Conservation (phyloP, 2,113 vertebrate genomes). For the Aleadryas rufinucha region DNA sequence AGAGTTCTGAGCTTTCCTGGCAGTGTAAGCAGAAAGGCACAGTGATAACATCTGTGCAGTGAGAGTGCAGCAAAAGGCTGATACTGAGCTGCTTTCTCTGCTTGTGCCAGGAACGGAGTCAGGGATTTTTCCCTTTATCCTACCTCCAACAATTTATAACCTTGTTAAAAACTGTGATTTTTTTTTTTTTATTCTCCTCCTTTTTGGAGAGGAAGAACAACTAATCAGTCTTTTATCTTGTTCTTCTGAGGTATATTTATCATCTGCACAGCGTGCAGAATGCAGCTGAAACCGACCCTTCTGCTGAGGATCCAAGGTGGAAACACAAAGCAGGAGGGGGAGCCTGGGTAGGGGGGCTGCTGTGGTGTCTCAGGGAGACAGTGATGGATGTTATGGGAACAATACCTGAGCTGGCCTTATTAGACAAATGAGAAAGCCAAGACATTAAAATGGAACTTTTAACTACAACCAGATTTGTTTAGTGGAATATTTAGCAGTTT, state of each 20-base stretch:
- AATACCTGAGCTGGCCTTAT: not conserved
- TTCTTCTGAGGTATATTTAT: not conserved
- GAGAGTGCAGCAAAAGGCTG: not conserved
- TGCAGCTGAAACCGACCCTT: not conserved
- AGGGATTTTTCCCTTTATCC: not conserved
- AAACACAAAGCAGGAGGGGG: not conserved
- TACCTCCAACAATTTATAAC: not conserved
- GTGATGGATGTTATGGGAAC: not conserved
- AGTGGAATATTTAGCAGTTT: not conserved
- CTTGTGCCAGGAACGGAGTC: not conserved
- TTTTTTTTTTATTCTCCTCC: not conserved
- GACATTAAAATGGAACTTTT: not conserved
- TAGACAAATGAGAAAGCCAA: not conserved
- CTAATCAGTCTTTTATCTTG: not conserved
- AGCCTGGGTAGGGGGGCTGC: not conserved
- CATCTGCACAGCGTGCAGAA: not conserved
- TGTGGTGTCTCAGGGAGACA: not conserved
- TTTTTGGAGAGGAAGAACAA: not conserved
- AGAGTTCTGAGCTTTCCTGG: conserved; percentile 6
- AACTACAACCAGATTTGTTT: not conserved
- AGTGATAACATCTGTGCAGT: conserved; percentile 4
- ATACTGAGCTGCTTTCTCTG: not conserved
- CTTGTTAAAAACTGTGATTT: not conserved
- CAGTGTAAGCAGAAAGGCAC: not conserved
- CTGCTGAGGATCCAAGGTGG: not conserved